Base-by-base conservation (phyloP, 2,888 invertebrate genomes). In the Cybosia mesomella region DNA sequence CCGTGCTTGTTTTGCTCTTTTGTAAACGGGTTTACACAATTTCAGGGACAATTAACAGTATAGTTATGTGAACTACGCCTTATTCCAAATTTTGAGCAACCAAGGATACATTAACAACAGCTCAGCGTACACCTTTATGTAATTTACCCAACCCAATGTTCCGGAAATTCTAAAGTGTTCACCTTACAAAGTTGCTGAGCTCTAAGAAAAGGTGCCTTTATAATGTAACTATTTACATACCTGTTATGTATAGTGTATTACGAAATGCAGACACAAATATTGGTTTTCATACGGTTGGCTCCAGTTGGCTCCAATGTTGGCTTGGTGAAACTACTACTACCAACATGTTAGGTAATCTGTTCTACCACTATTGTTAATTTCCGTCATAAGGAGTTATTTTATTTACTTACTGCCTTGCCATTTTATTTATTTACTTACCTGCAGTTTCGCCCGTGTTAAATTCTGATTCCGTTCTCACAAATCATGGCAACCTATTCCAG, bases 131-230 rank as follows among this genome's bases (percentile, higher is more conserved):
- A n/a, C 28, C 55, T 66, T 60, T 60, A 54, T 54, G 36, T 21
- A 66, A 66, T 60, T 66, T 66, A 55, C 66, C 39, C 39, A 55
- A 60, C 53, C 55, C 39, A 55, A 18, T 66, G 36, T 39, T 18
- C 24, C 55, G 66, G 66, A 66, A 66, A 54, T 49, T 39, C 36
- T 55, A 21, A 61, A 66, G 54, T 21, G n/a, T 21, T 66, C 54
- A 55, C 28, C 24, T 43, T 39, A 49, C 32, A 13, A 15, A 39
- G 21, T 60, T 15, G 55, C n/a, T 66, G 32, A 49, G 22, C 13
- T 55, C 13, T 13, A 49, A 49, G 54, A 22, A 24, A 55, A 55
- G 21, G 21, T 55, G 22, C n/a, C n/a, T n/a, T n/a, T 54, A 22
- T 55, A 22, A 24, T 22, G 13, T 24, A 55, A 0, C 0, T 11